Conservation (phyloP, 2,888 invertebrate genomes). For the Neoitamus cyanurus region DNA sequence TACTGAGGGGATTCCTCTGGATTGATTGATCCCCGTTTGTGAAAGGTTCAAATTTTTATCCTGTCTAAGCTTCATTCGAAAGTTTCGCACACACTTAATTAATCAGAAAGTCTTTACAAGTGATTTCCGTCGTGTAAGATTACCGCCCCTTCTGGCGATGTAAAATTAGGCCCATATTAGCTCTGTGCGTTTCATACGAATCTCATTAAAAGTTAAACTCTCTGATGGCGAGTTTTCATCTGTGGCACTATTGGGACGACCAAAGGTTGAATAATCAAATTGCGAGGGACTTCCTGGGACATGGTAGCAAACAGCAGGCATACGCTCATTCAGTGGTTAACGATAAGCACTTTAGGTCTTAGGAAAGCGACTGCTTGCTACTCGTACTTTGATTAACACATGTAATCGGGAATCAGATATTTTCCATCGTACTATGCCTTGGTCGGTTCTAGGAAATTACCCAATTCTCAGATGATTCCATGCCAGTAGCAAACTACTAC, state of each 20-base stretch:
- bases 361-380: background rate
- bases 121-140: background rate
- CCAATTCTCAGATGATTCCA: background rate
- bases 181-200: background rate
- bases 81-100: background rate
- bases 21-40: background rate
- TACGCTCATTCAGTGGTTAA: background rate
- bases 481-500: background rate
- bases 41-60: background rate
- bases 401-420: background rate
- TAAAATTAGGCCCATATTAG: background rate
- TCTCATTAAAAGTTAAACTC: background rate
- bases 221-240: background rate
- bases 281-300: background rate
- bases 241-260: background rate
- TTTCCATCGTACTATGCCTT: background rate
- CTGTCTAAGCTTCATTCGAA: background rate
- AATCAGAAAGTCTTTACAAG: background rate
- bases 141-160: background rate
- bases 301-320: background rate
- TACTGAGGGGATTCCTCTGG: background rate
- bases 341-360: background rate
- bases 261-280: background rate
- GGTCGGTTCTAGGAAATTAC: background rate
- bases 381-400: background rate